Conservation (phyloP, 2,888 invertebrate species). For the Calliphora vomitoria region DNA sequence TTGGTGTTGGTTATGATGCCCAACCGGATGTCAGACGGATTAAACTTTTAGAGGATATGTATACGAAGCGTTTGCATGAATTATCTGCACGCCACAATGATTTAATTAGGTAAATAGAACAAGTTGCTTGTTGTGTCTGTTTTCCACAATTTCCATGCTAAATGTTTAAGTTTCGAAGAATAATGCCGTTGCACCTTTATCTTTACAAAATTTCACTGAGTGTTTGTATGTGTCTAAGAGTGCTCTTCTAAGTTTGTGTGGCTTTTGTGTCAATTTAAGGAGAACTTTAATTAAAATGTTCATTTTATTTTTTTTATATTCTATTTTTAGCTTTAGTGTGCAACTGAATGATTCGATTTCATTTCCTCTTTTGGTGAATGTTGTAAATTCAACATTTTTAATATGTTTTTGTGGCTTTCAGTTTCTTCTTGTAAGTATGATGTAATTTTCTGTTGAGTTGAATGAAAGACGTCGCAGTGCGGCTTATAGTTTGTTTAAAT, state of each 20-base stretch:
- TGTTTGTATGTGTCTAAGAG: neutral
- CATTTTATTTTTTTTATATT: neutral
- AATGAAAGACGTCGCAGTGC: too few relatives aligned
- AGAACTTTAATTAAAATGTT: neutral
- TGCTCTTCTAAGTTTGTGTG: neutral
- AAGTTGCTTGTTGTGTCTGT: neutral
- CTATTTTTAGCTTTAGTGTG: slow-evolving; percentile 51
- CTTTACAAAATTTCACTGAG: neutral
- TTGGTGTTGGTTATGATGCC: neutral
- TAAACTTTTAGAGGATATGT: slow-evolving; percentile 55
- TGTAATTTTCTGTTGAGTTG: neutral
- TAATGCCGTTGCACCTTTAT: neutral
- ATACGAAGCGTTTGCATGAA: slow-evolving; percentile 57
- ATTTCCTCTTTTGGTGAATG: slow-evolving; percentile 49
- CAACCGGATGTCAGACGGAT: neutral
- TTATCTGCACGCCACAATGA: slow-evolving; percentile 45
- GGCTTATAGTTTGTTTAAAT: too few relatives aligned
- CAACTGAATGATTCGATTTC: slow-evolving; percentile 52
- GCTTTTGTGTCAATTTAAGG: neutral
- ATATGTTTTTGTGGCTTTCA: slow-evolving; percentile 64
- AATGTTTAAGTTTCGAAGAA: neutral
- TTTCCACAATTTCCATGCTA: neutral
- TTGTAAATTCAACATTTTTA: slow-evolving; percentile 59
- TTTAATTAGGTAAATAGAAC: slow-evolving; percentile 56
- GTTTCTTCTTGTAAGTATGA: slow-evolving; percentile 56